Conservation (phyloP, 2,888 invertebrate genomes). For the Zootermopsis nevadensis region DNA sequence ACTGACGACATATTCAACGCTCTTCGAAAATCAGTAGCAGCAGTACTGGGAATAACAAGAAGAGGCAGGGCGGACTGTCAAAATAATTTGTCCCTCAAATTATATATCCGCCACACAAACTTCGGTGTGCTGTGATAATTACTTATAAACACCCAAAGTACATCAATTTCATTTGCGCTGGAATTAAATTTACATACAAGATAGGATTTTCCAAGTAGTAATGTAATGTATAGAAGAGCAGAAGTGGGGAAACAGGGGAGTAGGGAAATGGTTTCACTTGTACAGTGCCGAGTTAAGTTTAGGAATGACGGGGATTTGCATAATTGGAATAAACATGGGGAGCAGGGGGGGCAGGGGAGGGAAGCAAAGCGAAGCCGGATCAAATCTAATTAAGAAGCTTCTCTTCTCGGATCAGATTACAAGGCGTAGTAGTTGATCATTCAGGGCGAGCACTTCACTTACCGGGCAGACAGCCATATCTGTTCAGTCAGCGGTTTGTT, state of each 20-base stretch:
- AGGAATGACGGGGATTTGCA: conserved; percentile 52
- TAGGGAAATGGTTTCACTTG: conserved; percentile 47
- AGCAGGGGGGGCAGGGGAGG: conserved; percentile 57
- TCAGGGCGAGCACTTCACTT: neutral
- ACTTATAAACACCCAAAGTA: conserved; percentile 52
- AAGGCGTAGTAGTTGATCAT: conserved; percentile 36
- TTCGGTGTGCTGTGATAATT: conserved; percentile 45
- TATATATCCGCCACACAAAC: conserved; percentile 33
- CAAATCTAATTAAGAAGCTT: conserved; percentile 59
- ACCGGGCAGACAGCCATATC: conserved; percentile 12
- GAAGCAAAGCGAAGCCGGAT: conserved; percentile 59
- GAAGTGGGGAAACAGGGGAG: conserved; percentile 19
- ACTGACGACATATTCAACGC: conserved; percentile 2
- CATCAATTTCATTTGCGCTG: conserved; percentile 51
- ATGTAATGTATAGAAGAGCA: conserved; percentile 45
- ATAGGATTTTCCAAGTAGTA: conserved; percentile 55
- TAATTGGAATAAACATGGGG: conserved; percentile 60
- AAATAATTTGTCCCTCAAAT: conserved; percentile 38
- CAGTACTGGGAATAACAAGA: conserved; percentile 10
- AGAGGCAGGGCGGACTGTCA: conserved; percentile 26
- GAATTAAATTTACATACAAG: conserved; percentile 61
- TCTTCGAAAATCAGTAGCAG: conserved; percentile 11
- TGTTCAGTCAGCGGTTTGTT: neutral
- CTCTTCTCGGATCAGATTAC: conserved; percentile 42
- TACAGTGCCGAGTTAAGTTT: conserved; percentile 49